These are phyloP conservation scores for Tupaia chinensis DNA, from an alignment of 2,113 vertebrate genomes.

Conservation along the genomic window DNA sequence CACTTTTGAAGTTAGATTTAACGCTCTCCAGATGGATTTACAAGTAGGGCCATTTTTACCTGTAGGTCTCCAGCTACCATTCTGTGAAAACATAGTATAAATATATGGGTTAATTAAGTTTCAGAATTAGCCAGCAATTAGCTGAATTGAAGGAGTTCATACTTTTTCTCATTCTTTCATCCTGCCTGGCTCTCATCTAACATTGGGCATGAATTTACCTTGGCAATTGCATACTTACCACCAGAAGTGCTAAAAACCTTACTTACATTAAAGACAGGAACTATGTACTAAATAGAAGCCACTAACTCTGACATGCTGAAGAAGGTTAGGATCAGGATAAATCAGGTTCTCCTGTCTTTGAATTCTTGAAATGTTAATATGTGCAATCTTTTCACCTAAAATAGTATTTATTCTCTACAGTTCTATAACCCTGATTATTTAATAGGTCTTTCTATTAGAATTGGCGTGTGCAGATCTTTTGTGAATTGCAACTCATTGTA, in stretches of 20 bases:
- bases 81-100: conserved; percentile 48
- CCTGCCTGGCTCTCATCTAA: conserved; percentile 12
- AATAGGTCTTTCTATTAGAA: not conserved
- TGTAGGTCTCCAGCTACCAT: conserved; percentile 48
- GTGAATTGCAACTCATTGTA: not conserved
- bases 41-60: conserved; percentile 20
- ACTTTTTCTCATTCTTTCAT: conserved; percentile 35
- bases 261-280: conserved; percentile 2
- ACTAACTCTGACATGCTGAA: conserved; percentile 3
- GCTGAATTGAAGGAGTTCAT: conserved; percentile 14
- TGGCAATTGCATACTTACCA: not conserved
- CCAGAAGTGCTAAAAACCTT: conserved; percentile 18
- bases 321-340: not conserved
- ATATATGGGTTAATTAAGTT: not conserved
- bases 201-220: conserved; percentile 23
- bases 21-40: conserved; percentile 42
- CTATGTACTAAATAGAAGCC: conserved; percentile 24
- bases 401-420: not conserved
- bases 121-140: not conserved
- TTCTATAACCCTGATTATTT: conserved; percentile 18
- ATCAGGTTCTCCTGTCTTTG: conserved; percentile 29
- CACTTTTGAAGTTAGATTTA: not conserved
- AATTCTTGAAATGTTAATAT: not conserved
- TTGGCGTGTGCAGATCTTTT: not conserved
- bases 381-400: not conserved